Evolutionary conservation across 2,888 invertebrate genomes (phyloP).

Genomic region (Catocala sponsa): DNA sequence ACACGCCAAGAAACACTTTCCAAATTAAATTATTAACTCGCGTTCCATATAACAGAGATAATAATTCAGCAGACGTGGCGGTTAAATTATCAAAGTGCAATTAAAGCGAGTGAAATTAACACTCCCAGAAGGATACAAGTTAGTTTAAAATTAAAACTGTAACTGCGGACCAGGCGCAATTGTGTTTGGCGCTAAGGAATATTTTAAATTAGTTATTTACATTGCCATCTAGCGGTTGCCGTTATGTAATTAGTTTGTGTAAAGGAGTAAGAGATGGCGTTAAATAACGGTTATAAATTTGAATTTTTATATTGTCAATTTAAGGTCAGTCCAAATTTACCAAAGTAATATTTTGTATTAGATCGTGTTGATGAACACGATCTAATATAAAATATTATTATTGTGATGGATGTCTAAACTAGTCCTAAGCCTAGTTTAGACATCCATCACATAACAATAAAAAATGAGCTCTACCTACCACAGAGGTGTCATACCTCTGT

Average conservation of each 20-base stretch:
- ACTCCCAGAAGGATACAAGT: constrained; percentile 22
- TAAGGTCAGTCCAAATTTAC: no score
- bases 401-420: no score
- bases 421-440: no score
- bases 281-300: no score
- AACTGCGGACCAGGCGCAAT: constrained; percentile 1
- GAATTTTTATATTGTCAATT: no score
- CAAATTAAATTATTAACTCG: constrained; percentile 41
- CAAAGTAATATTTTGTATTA: no score
- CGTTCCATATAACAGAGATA: constrained; percentile 30
- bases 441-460: no score
- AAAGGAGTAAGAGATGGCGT: constrained; percentile 7
- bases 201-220: constrained; percentile 41
- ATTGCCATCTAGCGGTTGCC: constrained; percentile 14
- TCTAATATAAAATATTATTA: no score
- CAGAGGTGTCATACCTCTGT: no score
- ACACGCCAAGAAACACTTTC: background rate
- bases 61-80: constrained; percentile 22
- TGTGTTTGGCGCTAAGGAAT: constrained; percentile 26
- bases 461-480: no score
- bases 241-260: constrained; percentile 7
- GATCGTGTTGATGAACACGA: no score
- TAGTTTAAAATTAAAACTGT: constrained; percentile 29
- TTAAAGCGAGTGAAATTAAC: constrained; percentile 36
- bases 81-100: constrained; percentile 45